Conservation (phyloP, 2,797 vertebrate genomes). For the Amblyraja radiata region DNA sequence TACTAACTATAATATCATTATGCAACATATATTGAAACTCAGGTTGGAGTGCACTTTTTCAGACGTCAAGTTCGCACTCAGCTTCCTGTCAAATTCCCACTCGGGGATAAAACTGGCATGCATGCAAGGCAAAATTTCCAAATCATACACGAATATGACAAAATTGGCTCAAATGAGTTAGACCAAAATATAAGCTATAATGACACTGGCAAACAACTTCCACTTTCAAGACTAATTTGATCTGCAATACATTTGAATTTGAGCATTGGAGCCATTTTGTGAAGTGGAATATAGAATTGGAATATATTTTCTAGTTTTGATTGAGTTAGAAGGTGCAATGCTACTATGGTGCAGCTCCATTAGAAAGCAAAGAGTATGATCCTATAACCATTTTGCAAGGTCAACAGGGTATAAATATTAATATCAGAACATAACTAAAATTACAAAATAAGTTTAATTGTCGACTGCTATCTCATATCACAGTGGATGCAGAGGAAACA, state of each 20-base stretch:
- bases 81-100: no score
- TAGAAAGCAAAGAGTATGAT: not conserved
- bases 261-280: not conserved
- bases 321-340: not conserved
- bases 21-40: not conserved
- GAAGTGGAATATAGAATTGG: not conserved
- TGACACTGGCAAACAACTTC: not conserved
- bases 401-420: not conserved
- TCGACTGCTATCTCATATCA: not conserved
- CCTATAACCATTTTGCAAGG: no score
- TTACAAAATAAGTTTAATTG: not conserved
- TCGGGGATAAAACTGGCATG: not conserved
- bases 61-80: not conserved
- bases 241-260: not conserved
- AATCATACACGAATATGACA: not conserved
- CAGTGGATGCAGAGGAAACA: constrained; percentile 13
- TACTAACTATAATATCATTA: not conserved
- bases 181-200: no score
- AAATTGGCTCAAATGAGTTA: not conserved
- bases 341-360: not conserved
- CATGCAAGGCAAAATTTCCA: not conserved
- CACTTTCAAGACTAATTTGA: not conserved
- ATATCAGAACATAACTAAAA: not conserved
- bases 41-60: not conserved
- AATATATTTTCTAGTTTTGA: no score